Conservation (phyloP, 2,797 vertebrate species). For the Sebastes itinus region DNA sequence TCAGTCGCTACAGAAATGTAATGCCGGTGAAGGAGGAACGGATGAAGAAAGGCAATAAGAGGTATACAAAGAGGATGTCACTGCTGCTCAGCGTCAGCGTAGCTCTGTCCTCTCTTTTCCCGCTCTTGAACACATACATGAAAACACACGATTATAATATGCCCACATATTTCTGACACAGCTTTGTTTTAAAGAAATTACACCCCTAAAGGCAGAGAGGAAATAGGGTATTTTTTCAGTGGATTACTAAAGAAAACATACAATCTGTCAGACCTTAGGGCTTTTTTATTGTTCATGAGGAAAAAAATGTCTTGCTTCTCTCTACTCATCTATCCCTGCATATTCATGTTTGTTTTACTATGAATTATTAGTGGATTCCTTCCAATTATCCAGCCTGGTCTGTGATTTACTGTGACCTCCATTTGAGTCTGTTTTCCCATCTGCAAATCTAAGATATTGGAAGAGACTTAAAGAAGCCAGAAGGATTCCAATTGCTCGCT, state of each 20-base stretch:
- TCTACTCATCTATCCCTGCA: neutral
- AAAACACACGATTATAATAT: conserved; percentile 12
- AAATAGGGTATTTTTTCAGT: conserved; percentile 32
- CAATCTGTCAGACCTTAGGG: conserved; percentile 9
- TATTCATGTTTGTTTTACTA: conserved; percentile 27
- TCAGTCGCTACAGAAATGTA: conserved; percentile 25
- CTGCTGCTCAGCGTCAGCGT: conserved; percentile 10
- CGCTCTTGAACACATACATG: neutral
- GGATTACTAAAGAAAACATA: conserved; percentile 46
- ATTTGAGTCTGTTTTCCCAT: conserved; percentile 30
- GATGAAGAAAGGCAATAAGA: conserved; percentile 32
- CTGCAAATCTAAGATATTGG: conserved; percentile 31
- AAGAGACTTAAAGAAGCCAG: conserved; percentile 21
- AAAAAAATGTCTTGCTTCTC: neutral
- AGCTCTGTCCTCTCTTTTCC: neutral
- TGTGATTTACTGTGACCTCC: conserved; percentile 21
- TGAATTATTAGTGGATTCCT: conserved; percentile 31
- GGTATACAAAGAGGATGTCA: conserved; percentile 35
- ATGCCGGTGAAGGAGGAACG: conserved; percentile 17
- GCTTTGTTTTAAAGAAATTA: conserved; percentile 28
- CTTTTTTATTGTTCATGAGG: conserved; percentile 16
- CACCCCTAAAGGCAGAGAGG: conserved; percentile 16
- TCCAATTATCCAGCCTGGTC: conserved; percentile 3
- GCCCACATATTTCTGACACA: conserved; percentile 14
- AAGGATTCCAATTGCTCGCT: conserved; percentile 44